Evolutionary conservation across 2,888 invertebrate genomes (phyloP).

Genomic region (Apamea anceps): DNA sequence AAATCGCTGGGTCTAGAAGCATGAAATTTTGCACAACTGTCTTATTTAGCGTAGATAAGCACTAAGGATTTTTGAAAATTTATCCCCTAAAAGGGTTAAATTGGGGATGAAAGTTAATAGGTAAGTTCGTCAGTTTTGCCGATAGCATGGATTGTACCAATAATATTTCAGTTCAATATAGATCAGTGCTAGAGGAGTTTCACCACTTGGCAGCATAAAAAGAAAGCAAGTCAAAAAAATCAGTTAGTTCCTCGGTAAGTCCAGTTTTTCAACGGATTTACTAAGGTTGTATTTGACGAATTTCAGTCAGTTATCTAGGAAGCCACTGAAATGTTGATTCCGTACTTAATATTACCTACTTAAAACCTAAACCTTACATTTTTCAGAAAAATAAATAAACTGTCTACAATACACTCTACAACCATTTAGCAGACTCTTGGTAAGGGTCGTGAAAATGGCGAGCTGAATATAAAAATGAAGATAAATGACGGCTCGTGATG

Average conservation of each 20-base stretch:
- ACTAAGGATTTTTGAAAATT: not conserved
- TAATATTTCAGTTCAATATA: not conserved
- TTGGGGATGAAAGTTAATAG: not conserved
- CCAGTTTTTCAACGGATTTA: too few species aligned
- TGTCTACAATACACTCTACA: conserved; percentile 30
- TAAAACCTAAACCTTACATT: not conserved
- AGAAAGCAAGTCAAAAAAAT: too few species aligned
- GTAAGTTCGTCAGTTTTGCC: not conserved
- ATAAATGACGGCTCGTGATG: conserved; percentile 57
- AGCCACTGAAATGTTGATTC: not conserved
- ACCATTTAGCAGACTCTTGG: conserved; percentile 26
- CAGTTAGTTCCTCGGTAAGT: not conserved
- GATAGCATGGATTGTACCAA: too few species aligned
- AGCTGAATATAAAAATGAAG: conserved; percentile 58
- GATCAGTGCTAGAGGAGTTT: not conserved
- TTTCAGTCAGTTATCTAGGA: not conserved
- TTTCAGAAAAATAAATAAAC: conserved; percentile 11
- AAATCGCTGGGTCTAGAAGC: not conserved
- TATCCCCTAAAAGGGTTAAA: not conserved
- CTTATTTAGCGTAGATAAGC: not conserved
- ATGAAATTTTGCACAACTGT: not conserved
- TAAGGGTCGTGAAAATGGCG: conserved; percentile 48
- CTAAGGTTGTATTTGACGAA: not conserved
- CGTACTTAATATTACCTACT: not conserved
- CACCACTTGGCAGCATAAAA: not conserved